Evolutionary conservation across 2,797 vertebrate species (phyloP).

Genomic region (Schizothorax lantsangensis): DNA sequence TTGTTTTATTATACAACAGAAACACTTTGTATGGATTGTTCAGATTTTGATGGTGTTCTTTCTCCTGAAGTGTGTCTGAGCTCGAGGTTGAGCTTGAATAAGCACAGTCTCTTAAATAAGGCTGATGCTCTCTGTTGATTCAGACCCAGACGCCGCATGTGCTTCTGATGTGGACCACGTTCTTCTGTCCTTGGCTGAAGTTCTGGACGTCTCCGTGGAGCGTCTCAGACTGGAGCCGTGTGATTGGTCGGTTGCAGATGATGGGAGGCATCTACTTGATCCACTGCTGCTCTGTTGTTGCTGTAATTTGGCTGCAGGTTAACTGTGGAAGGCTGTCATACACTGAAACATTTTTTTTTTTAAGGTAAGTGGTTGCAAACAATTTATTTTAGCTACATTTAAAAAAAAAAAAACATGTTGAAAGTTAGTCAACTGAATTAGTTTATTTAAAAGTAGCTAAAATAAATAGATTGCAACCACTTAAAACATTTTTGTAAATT

Average conservation of each 20-base stretch:
- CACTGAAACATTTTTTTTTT: no score
- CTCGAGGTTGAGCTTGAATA: conserved; percentile 8
- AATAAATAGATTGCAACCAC: no score
- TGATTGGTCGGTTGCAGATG: conserved; percentile 66
- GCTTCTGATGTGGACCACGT: conserved; percentile 25
- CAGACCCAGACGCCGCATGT: conserved; percentile 29
- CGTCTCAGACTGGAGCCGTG: conserved; percentile 42
- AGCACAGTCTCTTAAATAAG: background rate
- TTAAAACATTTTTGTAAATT: no score
- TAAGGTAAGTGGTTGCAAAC: no score
- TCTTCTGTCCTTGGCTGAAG: conserved; percentile 34
- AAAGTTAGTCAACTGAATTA: no score
- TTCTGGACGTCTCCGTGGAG: conserved; percentile 13
- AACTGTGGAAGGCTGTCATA: background rate
- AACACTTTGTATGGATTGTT: background rate
- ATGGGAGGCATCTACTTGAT: background rate
- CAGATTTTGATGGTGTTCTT: background rate
- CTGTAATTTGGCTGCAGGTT: background rate
- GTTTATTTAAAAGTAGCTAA: no score
- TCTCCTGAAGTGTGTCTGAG: background rate
- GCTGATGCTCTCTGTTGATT: conserved; percentile 37
- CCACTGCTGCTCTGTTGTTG: background rate
- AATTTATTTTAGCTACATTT: no score
- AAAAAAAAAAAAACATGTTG: no score
- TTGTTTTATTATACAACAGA: conserved; percentile 17